phyloP scores from a whole-genome alignment of 2,888 invertebrate species.

The Lasioglossum pauxillum region DNA sequence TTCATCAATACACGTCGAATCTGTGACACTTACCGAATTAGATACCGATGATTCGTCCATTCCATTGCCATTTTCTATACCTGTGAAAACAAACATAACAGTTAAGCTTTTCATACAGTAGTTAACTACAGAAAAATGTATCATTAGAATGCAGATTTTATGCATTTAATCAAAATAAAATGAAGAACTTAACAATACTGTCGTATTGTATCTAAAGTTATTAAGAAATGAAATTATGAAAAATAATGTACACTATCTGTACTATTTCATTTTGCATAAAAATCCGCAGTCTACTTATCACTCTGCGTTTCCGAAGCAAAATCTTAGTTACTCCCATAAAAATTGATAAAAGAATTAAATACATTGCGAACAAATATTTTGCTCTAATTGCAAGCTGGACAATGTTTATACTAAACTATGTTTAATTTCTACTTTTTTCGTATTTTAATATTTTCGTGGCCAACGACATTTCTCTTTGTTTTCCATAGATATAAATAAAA shows the following conservation, averaged over 20 bases:
- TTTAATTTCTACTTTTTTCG: neutral
- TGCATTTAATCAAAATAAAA: neutral
- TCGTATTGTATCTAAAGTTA: neutral
- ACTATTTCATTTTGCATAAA: neutral
- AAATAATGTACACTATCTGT: too few relatives aligned
- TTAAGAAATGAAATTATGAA: too few relatives aligned
- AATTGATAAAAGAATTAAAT: neutral
- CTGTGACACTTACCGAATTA: conserved; percentile 86
- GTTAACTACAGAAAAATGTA: neutral
- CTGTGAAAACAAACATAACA: conserved; percentile 85
- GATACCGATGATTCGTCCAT: conserved; percentile 93
- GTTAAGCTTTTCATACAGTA: neutral
- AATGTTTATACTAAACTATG: neutral
- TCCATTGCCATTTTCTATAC: conserved; percentile 93
- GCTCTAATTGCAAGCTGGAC: neutral
- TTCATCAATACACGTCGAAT: neutral
- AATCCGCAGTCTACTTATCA: neutral
- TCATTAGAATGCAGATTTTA: neutral
- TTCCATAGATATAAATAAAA: conserved; percentile 32
- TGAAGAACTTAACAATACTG: neutral
- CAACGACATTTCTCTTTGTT: neutral
- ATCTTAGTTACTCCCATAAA: conserved; percentile 47
- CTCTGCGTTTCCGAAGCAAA: conserved; percentile 65
- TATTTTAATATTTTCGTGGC: neutral
- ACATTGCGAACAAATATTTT: neutral